Evolutionary conservation across 2,113 vertebrate species (phyloP).

Genomic region (Tachuris rubrigastra): DNA sequence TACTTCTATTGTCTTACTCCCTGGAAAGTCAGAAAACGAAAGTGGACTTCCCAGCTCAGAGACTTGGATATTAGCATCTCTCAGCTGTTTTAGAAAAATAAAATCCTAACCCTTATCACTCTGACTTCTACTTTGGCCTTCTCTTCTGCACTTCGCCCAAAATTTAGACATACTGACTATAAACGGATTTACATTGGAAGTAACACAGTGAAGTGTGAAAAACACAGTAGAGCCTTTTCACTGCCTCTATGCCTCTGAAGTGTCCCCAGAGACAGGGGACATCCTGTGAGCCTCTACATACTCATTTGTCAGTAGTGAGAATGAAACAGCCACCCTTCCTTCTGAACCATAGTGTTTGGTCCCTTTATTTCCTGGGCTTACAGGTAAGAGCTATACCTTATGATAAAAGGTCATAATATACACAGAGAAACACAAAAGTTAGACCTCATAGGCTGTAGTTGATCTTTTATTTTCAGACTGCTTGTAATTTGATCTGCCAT

Average conservation of each 20-base stretch:
- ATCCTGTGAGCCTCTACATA: not conserved
- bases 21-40: not conserved
- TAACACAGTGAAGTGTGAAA: not conserved
- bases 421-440: not conserved
- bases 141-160: not conserved
- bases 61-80: not conserved
- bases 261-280: not conserved
- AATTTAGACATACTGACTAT: not conserved
- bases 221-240: not conserved
- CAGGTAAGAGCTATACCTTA: not conserved
- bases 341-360: not conserved
- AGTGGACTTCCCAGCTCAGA: not conserved
- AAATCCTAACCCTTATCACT: not conserved
- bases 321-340: not conserved
- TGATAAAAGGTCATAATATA: not conserved
- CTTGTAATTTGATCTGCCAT: not conserved
- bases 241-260: accelerated
- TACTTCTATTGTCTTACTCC: not conserved
- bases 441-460: not conserved
- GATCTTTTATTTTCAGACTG: not conserved
- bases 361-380: not conserved
- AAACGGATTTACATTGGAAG: not conserved
- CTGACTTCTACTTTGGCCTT: not conserved
- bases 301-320: accelerated
- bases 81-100: not conserved